Conservation (phyloP, 30 jellyfish, hydroid and myxozoan species). For the Nemopilema nomurai region DNA sequence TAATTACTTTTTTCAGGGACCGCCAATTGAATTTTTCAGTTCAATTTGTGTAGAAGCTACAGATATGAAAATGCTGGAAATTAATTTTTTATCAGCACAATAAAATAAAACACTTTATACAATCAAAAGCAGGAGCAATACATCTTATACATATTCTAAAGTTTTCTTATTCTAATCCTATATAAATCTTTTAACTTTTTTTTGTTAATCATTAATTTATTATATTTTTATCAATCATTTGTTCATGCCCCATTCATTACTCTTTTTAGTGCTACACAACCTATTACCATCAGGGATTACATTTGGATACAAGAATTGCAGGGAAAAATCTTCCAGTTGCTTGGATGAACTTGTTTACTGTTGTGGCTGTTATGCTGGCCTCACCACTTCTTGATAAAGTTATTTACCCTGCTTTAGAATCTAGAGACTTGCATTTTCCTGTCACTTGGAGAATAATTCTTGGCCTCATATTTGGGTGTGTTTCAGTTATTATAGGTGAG, state of each 20-base stretch:
- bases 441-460: slow-evolving; percentile 65
- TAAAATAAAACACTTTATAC: too few species aligned
- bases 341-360: slow-evolving; percentile 73
- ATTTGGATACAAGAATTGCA: slow-evolving; percentile 67
- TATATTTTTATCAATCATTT: too few species aligned
- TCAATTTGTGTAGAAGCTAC: too few species aligned
- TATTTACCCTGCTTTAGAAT: slow-evolving; percentile 50
- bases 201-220: too few species aligned
- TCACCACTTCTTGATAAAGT: slow-evolving; percentile 62
- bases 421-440: slow-evolving; percentile 44
- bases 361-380: slow-evolving; percentile 47
- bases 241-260: background rate
- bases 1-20: too few species aligned
- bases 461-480: slow-evolving; percentile 62
- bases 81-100: too few species aligned
- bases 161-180: too few species aligned
- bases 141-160: too few species aligned
- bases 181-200: too few species aligned
- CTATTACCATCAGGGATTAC: slow-evolving; percentile 76
- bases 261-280: slow-evolving; percentile 72
- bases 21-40: too few species aligned
- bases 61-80: too few species aligned
- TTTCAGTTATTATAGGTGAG: slow-evolving; percentile 78
- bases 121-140: too few species aligned
- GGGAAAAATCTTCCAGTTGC: slow-evolving; percentile 62